Conservation (phyloP, 2,888 invertebrate genomes). For the Argyra leucocephala region DNA sequence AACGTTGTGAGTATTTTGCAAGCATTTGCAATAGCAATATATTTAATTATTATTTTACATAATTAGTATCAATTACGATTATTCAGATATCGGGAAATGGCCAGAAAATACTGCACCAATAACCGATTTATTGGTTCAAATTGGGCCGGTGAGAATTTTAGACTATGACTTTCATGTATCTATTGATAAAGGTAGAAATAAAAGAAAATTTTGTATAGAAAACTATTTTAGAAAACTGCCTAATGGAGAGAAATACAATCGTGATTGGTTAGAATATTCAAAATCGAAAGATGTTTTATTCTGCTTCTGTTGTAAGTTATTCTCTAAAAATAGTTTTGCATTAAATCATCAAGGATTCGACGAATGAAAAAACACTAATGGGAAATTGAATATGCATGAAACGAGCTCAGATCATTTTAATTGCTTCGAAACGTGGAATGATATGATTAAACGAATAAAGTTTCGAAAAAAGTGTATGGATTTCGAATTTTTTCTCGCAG, state of each 20-base stretch:
- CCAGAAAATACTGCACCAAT: neutral
- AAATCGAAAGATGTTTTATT: neutral
- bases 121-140: neutral
- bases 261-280: neutral
- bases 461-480: too few relatives aligned
- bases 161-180: neutral
- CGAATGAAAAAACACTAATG: neutral
- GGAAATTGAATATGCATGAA: conserved; percentile 7
- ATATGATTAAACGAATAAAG: conserved; percentile 1
- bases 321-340: neutral
- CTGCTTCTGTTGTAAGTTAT: neutral
- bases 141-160: neutral
- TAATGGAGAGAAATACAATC: conserved; percentile 9
- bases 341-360: conserved; percentile 5
- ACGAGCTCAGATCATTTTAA: conserved; percentile 7
- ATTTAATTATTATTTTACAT: too few relatives aligned
- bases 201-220: conserved; percentile 7
- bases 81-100: neutral
- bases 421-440: conserved; percentile 1
- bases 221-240: conserved; percentile 11
- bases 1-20: too few relatives aligned
- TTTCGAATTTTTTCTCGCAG: too few relatives aligned
- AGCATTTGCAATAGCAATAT: too few relatives aligned
- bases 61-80: neutral
- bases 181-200: conserved; percentile 11